Evolutionary conservation across 2,113 vertebrate genomes (phyloP).

Genomic region (Rhabdomys dilectus): DNA sequence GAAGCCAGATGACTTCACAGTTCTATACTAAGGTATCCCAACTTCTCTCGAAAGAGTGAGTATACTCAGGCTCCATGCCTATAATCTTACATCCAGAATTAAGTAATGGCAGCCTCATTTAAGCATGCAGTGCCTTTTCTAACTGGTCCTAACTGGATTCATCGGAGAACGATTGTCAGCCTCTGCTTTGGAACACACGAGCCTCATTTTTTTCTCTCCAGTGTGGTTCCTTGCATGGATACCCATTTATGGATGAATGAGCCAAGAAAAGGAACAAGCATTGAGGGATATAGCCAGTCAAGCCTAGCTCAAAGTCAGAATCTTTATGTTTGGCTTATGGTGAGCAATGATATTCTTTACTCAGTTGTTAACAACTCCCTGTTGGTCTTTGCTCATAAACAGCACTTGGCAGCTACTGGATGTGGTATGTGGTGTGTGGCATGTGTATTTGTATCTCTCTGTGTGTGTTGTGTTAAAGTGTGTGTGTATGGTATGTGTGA

Average conservation of each 20-base stretch:
- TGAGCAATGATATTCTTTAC: neutral
- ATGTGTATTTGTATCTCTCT: neutral
- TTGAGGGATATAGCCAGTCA: neutral
- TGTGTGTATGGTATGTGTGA: neutral
- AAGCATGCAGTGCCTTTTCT: neutral
- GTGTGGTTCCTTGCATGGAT: neutral
- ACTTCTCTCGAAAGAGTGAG: neutral
- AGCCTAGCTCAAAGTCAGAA: neutral
- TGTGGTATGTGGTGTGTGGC: no score
- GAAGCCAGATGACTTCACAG: neutral
- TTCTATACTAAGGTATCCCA: neutral
- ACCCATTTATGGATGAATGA: neutral
- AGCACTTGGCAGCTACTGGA: neutral
- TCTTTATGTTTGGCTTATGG: neutral
- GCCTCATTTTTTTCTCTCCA: neutral
- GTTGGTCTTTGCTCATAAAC: neutral
- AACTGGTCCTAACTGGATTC: neutral
- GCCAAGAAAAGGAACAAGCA: neutral
- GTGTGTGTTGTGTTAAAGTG: neutral
- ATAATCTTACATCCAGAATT: neutral
- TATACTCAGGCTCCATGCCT: neutral
- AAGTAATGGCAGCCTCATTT: neutral
- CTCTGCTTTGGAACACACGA: neutral
- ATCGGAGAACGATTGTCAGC: neutral
- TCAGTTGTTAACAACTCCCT: neutral